Evolutionary conservation across 2,113 vertebrate species (phyloP), one percentile per base, ranked within the genome.

Genomic region (Corynorhinus townsendii): DNA sequence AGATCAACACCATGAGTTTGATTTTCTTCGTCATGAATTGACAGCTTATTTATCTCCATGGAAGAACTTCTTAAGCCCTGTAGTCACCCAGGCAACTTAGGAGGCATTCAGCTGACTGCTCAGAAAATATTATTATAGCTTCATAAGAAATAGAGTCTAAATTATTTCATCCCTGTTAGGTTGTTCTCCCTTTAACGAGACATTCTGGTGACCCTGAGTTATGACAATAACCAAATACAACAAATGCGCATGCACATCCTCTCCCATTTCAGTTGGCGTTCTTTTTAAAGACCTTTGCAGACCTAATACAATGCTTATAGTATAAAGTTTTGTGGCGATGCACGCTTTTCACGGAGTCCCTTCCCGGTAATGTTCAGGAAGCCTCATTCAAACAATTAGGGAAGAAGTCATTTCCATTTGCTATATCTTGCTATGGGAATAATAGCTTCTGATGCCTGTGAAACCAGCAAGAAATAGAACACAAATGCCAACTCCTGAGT

Each of bases 11-110:
- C 52, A 66, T 77, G 96, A 98, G 98, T 98, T 98, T 99, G 98
- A 99, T 98, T 99, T 99, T 98, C 98, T 98, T 98, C 98, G 98
- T 98, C 98, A 98, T 98, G 98, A 99, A 99, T 98, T 99, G 98
- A 99, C 99, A 99, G 99, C 98, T 98, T 99, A 99, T 99, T 98
- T 98, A 98, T 99, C 98, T 98, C 97, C 96, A 81, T 95, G 98
- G 98, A 98, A 98, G 98, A 98, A 98, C 96, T 97, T 98, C 98
- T 96, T 98, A 98, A 98, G 98, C 98, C 96, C 97, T 97, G 97
- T 98, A 97, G 98, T 98, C 98, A 98, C 98, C 98, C 98, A 98
- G 97, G 98, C 97, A 98, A 98, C 96, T 96, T 96, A 97, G 97
- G 96, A 98, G 97, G 95, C 97, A 98, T 99, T 99, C 97, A 99